These are phyloP conservation scores for Trichechus manatus DNA, from an alignment of 2,113 vertebrate species.

Conservation along the genomic window DNA sequence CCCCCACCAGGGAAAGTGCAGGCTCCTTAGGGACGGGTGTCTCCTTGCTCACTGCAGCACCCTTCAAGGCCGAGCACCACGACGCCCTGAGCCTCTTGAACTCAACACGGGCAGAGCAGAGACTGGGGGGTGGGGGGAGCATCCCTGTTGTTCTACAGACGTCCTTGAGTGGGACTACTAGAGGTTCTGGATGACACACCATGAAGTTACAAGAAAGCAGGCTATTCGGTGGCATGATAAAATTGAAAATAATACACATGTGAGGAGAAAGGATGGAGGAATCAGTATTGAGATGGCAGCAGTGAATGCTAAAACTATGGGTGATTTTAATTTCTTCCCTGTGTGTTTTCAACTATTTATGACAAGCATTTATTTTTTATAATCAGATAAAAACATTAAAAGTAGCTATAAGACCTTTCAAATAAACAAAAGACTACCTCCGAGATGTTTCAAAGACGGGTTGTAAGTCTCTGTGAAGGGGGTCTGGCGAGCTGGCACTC, in stretches of 20 bases:
- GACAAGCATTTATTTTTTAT: not conserved
- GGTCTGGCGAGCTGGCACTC: not conserved
- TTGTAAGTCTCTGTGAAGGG: not conserved
- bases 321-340: not conserved
- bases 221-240: not conserved
- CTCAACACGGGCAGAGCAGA: not conserved
- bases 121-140: fast-evolving
- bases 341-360: fast-evolving
- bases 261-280: not conserved
- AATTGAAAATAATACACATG: fast-evolving
- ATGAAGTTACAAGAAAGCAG: not conserved
- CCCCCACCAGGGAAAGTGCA: not conserved
- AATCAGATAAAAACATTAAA: not conserved
- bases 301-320: too few relatives aligned
- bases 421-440: constrained; percentile 39
- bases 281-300: fast-evolving
- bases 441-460: fast-evolving
- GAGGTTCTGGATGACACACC: too few relatives aligned
- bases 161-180: fast-evolving
- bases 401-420: not conserved
- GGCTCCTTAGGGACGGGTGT: not conserved
- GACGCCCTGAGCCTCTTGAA: fast-evolving
- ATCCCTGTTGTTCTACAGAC: fast-evolving
- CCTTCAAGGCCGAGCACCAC: not conserved
- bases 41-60: fast-evolving